phyloP scores from a whole-genome alignment of 2,113 vertebrate genomes.

The rabbit (Oryctolagus cuniculus) region DNA sequence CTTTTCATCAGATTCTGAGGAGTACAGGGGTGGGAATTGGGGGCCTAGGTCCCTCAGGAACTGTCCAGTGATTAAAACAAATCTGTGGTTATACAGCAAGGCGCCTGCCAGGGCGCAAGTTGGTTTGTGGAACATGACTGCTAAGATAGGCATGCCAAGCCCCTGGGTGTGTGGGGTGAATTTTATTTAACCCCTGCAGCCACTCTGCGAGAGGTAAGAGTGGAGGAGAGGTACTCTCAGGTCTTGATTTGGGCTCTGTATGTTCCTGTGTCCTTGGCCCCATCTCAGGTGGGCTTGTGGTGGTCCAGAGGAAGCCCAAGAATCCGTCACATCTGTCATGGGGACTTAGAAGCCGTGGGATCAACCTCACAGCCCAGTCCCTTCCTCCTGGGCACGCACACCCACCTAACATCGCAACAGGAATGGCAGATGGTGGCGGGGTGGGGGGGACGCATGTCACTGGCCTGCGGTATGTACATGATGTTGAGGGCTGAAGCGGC shows the following conservation, averaged over 20 bases:
- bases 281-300: neutral
- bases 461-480: neutral
- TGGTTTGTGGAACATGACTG: conserved; percentile 83
- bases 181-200: conserved; percentile 77
- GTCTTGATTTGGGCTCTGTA: conserved; percentile 34
- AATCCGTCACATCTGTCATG: neutral
- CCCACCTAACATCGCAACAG: neutral
- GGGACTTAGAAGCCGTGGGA: neutral
- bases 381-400: neutral
- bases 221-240: conserved; percentile 63
- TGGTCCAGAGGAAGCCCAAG: neutral
- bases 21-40: conserved; percentile 85
- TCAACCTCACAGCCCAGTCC: neutral
- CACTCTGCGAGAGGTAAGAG: conserved; percentile 56
- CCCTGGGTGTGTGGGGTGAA: neutral
- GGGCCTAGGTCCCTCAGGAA: conserved; percentile 82
- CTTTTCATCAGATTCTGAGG: conserved; percentile 87
- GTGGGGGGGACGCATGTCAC: no score
- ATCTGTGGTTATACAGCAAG: conserved; percentile 81
- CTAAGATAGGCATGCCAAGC: conserved; percentile 76
- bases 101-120: conserved; percentile 84
- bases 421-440: neutral
- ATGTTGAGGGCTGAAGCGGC: neutral
- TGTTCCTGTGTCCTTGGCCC: conserved; percentile 10
- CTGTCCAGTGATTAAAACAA: conserved; percentile 87